Base-by-base conservation (phyloP, 2,797 vertebrate genomes). In the Saxicola maurus region DNA sequence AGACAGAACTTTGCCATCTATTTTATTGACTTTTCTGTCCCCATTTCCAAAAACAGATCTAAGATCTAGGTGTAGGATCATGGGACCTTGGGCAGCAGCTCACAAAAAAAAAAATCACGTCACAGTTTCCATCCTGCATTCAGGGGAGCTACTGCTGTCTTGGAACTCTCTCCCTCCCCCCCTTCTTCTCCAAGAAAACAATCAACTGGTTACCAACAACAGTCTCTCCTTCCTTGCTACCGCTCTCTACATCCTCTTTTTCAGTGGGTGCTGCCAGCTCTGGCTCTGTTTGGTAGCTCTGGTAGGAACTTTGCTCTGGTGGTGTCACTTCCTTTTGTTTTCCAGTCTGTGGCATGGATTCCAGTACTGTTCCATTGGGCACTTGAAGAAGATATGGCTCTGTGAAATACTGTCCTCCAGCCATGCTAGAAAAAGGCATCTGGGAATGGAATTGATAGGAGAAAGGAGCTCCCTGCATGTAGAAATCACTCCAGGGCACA, bases 401-500 rank as follows among this genome's bases (percentile, higher is more conserved):
- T 46, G 66, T 35, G 53, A 91, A 60, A 37, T 48, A 68, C 27
- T 76, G 72, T 56, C 42, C 89, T 68, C 42, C 85, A n/a, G 53
- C 90, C 11, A 7, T 25, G 75, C 72, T 55, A 17, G 88, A 15
- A 86, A 86, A 78, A 4, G 61, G 48, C 51, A 92, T 56, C 48
- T 0, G 78, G 20, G 94, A 57, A 42, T 3, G 8, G 49, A 81
- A 3, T 24, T 91, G 85, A 40, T 43, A 62, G 1, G 64, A 79
- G 59, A 94, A 75, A 3, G 82, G 61, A 71, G 65, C 68, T 79
- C 48, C 94, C 49, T 91, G 91, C 31, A 64, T 1, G 10, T 55
- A 91, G 68, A 85, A 65, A 21, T 95, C 95, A 67, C 69, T 90
- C 95, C 96, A 95, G 42, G 80, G 31, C 40, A 83, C 69, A 51